These are phyloP conservation scores for Rhyzopertha dominica DNA, from an alignment of 1,140 invertebrate species.

Conservation along the genomic window DNA sequence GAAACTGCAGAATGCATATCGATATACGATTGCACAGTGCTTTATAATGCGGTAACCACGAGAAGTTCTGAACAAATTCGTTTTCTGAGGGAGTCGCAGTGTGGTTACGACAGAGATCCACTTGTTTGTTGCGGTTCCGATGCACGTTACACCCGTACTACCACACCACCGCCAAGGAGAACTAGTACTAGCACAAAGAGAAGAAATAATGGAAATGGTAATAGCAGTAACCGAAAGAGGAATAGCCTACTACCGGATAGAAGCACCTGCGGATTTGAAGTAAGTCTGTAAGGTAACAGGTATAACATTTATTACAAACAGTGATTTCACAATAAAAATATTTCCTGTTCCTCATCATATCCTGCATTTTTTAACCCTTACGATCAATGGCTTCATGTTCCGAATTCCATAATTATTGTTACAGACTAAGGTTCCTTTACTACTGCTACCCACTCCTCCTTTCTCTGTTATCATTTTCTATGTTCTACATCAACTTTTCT, in stretches of 20 bases:
- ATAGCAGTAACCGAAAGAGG: slow-evolving; percentile 11
- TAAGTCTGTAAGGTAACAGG: slow-evolving; percentile 14
- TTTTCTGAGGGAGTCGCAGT: slow-evolving; percentile 42
- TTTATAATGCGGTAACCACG: slow-evolving; percentile 34
- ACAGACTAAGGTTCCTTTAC: too few relatives aligned
- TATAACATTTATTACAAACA: too few relatives aligned
- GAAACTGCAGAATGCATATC: slow-evolving; percentile 42
- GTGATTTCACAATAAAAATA: too few relatives aligned
- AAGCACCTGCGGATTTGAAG: slow-evolving; percentile 28
- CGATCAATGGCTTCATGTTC: too few relatives aligned
- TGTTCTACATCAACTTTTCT: too few relatives aligned
- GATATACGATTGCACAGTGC: slow-evolving; percentile 38
- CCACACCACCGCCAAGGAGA: too few relatives aligned
- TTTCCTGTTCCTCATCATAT: too few relatives aligned
- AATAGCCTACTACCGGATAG: slow-evolving; percentile 19
- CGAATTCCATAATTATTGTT: too few relatives aligned
- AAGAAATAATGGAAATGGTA: slow-evolving; percentile 6
- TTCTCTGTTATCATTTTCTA: too few relatives aligned
- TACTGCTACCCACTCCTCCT: too few relatives aligned
- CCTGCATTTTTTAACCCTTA: too few relatives aligned
- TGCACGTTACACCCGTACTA: slow-evolving; percentile 13
- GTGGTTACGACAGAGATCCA: slow-evolving; percentile 24
- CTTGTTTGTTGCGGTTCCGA: slow-evolving; percentile 38
- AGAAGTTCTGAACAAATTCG: slow-evolving; percentile 24
- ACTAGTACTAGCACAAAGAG: slow-evolving; percentile 3